Evolutionary conservation across 2,113 vertebrate species (phyloP), one percentile per base, ranked within the genome.

Genomic region (Oncorhynchus tshawytscha): DNA sequence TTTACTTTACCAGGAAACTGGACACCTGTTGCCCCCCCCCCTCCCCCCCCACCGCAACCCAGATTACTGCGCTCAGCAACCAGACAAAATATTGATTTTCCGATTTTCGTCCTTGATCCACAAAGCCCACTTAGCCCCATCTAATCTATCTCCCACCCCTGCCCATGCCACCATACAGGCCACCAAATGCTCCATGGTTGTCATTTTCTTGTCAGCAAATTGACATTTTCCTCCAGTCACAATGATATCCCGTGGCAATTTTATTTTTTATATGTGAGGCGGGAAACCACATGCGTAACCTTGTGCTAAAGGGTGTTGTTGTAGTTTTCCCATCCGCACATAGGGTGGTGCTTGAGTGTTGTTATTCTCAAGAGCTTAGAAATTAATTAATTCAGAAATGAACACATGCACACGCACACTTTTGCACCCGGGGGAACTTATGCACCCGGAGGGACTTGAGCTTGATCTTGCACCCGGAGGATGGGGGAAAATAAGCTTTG

Each of bases 31-130:
- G 80, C 77, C 84, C 39, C 39, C 39, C 39, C 8, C 39, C 39
- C 2, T 0, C 0, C 9, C 9, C 39, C 39, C 8, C 39, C 5
- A 1, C 29, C 29, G 4, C 5, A 7, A 45, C 71, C 16, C 16
- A 18, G 20, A 82, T 91, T 88, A 85, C 77, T 4, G 8, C 45
- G 1, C 71, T 73, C 57, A 77, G 77, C 80, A 82, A 82, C 25
- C 78, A 86, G 82, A 79, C 75, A 15, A 77, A 80, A 86, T 84
- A 85, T 88, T 76, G 77, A 84, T 90, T 89, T 88, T 83, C 67
- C 77, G 72, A 83, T 85, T 85, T 86, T 83, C 69, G 45, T 75
- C 80, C 65, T 34, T 62, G 54, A 73, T 5, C n/a, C 82, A 82
- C 64, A 83, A 77, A 88, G 57, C 82, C 77, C 80, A 80, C 71